These are phyloP conservation scores for Stegodyphus dumicola DNA, from an alignment of 1,140 invertebrate species.

Conservation along the genomic window DNA sequence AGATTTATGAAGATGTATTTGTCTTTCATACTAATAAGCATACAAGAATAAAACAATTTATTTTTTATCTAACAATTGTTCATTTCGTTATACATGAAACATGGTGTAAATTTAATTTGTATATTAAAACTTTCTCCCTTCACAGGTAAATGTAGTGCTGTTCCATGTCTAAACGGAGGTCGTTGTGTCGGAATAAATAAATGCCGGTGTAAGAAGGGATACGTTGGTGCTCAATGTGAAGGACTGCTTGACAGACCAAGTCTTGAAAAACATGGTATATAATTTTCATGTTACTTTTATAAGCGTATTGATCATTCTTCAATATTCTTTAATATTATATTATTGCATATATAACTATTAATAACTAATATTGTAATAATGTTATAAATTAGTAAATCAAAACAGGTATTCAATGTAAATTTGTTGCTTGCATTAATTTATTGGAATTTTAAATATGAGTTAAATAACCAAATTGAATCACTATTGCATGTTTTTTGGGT, in stretches of 20 bases:
- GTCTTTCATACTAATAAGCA: not conserved
- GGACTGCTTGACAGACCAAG: not conserved
- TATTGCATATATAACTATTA: too few relatives aligned
- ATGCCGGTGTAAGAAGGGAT: constrained; percentile 63
- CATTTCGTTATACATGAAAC: too few relatives aligned
- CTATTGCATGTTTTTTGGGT: too few relatives aligned
- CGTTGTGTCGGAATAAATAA: constrained; percentile 64
- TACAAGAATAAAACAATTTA: not conserved
- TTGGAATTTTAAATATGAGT: too few relatives aligned
- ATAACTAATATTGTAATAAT: too few relatives aligned
- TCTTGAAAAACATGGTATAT: not conserved
- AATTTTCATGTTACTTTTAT: too few relatives aligned
- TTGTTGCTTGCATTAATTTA: too few relatives aligned
- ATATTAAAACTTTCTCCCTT: not conserved
- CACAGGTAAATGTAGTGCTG: constrained; percentile 61
- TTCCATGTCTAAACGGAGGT: constrained; percentile 64
- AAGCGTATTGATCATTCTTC: too few relatives aligned
- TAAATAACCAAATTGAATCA: too few relatives aligned
- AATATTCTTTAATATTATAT: too few relatives aligned
- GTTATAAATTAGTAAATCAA: too few relatives aligned
- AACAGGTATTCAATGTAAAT: too few relatives aligned
- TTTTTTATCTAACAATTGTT: not conserved
- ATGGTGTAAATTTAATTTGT: not conserved
- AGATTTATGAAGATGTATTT: not conserved
- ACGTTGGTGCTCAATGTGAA: constrained; percentile 63